phyloP scores from a whole-genome alignment of 2,113 vertebrate species.

The Saccopteryx leptura region DNA sequence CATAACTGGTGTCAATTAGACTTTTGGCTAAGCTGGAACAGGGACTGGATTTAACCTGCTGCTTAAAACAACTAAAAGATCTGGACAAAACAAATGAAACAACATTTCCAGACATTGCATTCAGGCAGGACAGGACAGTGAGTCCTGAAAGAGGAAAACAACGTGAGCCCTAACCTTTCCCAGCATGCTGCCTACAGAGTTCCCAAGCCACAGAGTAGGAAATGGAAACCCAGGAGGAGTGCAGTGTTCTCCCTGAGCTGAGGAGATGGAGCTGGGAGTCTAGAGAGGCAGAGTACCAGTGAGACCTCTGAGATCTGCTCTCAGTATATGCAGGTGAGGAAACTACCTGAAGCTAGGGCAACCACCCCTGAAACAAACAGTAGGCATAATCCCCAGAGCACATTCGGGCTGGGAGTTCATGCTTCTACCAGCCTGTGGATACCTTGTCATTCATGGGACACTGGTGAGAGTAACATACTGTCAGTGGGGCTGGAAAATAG shows the following conservation, averaged over 20 bases:
- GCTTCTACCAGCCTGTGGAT: background rate
- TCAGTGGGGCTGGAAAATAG: background rate
- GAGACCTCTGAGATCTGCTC: background rate
- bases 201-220: background rate
- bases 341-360: background rate
- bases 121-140: background rate
- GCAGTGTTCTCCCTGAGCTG: background rate
- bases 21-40: background rate
- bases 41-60: background rate
- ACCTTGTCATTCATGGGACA: background rate
- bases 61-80: background rate
- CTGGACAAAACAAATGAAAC: background rate
- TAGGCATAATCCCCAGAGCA: background rate
- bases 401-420: background rate
- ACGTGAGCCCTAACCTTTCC: background rate
- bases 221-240: background rate
- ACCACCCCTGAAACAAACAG: background rate
- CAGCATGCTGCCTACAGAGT: background rate
- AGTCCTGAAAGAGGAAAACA: background rate
- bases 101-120: background rate
- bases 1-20: background rate
- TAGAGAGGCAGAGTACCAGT: background rate
- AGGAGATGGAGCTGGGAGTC: background rate
- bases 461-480: background rate
- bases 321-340: background rate